phyloP scores from a whole-genome alignment of 23 tunicate genomes.

The Trididemnum clinides region DNA sequence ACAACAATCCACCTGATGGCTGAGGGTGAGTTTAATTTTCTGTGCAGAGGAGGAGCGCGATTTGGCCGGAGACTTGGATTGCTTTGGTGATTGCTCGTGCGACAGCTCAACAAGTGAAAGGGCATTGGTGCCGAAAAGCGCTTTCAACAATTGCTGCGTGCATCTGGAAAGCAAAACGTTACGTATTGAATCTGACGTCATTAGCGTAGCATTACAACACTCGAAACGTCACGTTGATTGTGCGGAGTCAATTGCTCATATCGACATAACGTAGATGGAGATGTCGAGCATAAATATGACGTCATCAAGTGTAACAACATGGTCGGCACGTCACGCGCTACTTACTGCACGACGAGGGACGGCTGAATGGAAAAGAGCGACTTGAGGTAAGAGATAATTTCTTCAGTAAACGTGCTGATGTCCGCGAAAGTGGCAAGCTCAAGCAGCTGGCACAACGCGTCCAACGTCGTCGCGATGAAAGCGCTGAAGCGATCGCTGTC shows the following conservation, averaged over 20 bases:
- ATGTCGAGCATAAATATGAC: too few species aligned
- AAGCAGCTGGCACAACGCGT: slow-evolving; percentile 65
- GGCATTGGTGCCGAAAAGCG: slow-evolving; percentile 86
- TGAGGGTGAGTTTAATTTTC: slow-evolving; percentile 3
- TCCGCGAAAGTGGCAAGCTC: slow-evolving; percentile 76
- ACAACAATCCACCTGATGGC: slow-evolving; percentile 15
- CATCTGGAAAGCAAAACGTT: slow-evolving; percentile 45
- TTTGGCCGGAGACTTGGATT: neutral
- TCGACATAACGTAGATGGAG: too few species aligned
- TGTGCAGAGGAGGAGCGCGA: neutral
- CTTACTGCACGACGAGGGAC: slow-evolving; percentile 59
- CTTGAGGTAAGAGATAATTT: slow-evolving; percentile 60
- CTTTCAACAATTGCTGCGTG: slow-evolving; percentile 79
- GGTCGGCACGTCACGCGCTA: too few species aligned
- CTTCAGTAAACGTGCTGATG: slow-evolving; percentile 65
- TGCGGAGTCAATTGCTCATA: too few species aligned
- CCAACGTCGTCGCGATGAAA: slow-evolving; percentile 49
- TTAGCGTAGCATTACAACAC: too few species aligned
- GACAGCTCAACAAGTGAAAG: slow-evolving; percentile 45
- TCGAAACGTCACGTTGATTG: too few species aligned
- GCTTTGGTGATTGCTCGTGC: neutral
- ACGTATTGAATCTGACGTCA: too few species aligned
- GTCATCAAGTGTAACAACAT: too few species aligned
- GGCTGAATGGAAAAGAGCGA: slow-evolving; percentile 50
- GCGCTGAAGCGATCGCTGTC: slow-evolving; percentile 55